phyloP scores from a whole-genome alignment of 2,113 vertebrate genomes.

The Silurus glanis region DNA sequence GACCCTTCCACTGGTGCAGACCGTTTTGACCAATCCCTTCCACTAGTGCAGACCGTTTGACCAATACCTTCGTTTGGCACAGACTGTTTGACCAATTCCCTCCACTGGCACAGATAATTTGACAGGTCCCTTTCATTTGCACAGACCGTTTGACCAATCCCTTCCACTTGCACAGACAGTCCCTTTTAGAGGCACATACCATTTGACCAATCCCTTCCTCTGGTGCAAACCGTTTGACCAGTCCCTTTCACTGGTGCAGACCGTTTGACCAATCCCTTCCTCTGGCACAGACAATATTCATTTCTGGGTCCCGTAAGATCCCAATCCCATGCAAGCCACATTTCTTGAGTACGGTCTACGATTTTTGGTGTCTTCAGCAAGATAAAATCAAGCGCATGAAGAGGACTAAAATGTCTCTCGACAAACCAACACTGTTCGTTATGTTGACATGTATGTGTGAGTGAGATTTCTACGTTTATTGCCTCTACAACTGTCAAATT shows the following conservation, averaged over 20 bases:
- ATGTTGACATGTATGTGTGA: not conserved
- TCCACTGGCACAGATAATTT: not conserved
- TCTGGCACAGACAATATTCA: too few relatives aligned
- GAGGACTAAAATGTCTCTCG: not conserved
- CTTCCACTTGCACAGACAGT: not conserved
- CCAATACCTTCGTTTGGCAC: not conserved
- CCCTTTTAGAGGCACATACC: fast-evolving
- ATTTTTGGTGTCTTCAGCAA: not conserved
- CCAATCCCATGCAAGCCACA: not conserved
- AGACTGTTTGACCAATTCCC: not conserved
- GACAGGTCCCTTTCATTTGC: not conserved
- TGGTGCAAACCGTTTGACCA: not conserved
- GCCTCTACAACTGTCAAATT: conserved; percentile 6
- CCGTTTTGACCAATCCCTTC: not conserved
- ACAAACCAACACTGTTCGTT: not conserved
- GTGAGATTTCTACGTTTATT: not conserved
- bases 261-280: not conserved
- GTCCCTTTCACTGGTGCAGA: not conserved
- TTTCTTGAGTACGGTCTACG: not conserved
- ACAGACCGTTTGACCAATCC: not conserved
- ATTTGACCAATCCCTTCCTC: not conserved
- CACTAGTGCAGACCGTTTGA: not conserved
- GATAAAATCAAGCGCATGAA: not conserved
- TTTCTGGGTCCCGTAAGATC: not conserved
- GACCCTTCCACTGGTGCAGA: not conserved